Conservation (phyloP, 2,797 vertebrate species). For the Nothura maculosa region DNA sequence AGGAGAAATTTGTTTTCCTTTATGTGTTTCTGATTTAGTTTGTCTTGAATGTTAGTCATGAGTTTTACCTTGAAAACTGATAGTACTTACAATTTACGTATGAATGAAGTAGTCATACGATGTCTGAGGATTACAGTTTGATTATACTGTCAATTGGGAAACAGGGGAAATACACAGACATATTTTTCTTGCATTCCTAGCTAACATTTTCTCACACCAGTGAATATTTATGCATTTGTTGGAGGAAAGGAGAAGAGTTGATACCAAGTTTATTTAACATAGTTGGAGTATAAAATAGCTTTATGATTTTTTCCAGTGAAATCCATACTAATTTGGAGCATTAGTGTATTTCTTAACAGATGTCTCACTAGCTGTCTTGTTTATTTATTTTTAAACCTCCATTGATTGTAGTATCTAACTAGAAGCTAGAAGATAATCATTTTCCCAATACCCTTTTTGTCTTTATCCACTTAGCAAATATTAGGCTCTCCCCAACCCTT, state of each 20-base stretch:
- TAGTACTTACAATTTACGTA: neutral
- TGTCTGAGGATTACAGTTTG: neutral
- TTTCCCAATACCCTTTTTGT: neutral
- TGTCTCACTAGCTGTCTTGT: neutral
- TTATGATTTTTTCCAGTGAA: slow-evolving; percentile 11
- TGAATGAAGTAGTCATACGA: fast-evolving
- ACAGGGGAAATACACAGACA: neutral
- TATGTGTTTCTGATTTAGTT: neutral
- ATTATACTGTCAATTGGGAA: neutral
- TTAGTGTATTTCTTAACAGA: slow-evolving; percentile 18
- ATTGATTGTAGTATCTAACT: slow-evolving; percentile 8
- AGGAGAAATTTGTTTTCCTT: neutral
- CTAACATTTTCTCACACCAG: neutral
- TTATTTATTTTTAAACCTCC: slow-evolving; percentile 56
- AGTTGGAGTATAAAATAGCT: neutral
- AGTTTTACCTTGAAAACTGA: neutral
- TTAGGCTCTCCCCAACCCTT: neutral
- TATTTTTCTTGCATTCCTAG: neutral
- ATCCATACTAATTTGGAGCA: slow-evolving; percentile 21
- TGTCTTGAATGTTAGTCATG: neutral
- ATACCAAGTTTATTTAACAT: neutral
- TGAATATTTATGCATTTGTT: neutral
- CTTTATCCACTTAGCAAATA: slow-evolving; percentile 52
- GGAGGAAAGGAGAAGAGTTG: neutral
- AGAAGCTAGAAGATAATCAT: slow-evolving; percentile 10